Evolutionary conservation across 2,888 invertebrate genomes (phyloP).

Genomic region (Anoplius nigerrimus): DNA sequence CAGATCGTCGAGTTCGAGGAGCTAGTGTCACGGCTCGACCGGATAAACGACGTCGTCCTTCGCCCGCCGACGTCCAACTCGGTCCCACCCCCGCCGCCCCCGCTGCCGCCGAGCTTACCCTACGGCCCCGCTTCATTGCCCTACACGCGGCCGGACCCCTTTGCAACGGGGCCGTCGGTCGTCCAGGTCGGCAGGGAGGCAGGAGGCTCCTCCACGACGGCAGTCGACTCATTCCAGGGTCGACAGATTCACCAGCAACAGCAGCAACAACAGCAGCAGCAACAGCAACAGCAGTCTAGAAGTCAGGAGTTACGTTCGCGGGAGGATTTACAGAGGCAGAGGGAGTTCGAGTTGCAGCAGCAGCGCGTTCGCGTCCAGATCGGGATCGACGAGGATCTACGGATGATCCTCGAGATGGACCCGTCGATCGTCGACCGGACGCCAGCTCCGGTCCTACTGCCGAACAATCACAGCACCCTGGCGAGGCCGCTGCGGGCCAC

Average conservation of each 20-base stretch:
- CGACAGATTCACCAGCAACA: no score
- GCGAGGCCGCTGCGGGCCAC: slow-evolving; percentile 60
- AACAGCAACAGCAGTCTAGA: no score
- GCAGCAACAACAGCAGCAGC: slow-evolving; percentile 17
- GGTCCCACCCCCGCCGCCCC: slow-evolving; percentile 27
- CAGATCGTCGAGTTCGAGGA: slow-evolving; percentile 74
- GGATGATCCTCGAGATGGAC: slow-evolving; percentile 80
- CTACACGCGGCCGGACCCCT: slow-evolving; percentile 10
- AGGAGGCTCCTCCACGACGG: no score
- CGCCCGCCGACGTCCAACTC: slow-evolving; percentile 21
- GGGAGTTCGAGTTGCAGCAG: slow-evolving; percentile 12
- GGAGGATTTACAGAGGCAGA: neutral
- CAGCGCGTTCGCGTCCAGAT: slow-evolving; percentile 76
- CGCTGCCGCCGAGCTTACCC: slow-evolving; percentile 31
- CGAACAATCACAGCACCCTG: slow-evolving; percentile 48
- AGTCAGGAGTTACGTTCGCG: neutral
- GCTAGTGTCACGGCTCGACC: slow-evolving; percentile 70
- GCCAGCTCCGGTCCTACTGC: slow-evolving; percentile 42
- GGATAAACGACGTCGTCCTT: slow-evolving; percentile 64
- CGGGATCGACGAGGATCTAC: slow-evolving; percentile 79
- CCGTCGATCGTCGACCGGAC: slow-evolving; percentile 78
- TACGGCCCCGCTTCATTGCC: slow-evolving; percentile 10
- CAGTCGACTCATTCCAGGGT: no score
- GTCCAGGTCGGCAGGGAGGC: no score
- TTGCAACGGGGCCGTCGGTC: slow-evolving; percentile 19